Conservation (phyloP, 1,140 invertebrate species). For the Trichoplusia ni region DNA sequence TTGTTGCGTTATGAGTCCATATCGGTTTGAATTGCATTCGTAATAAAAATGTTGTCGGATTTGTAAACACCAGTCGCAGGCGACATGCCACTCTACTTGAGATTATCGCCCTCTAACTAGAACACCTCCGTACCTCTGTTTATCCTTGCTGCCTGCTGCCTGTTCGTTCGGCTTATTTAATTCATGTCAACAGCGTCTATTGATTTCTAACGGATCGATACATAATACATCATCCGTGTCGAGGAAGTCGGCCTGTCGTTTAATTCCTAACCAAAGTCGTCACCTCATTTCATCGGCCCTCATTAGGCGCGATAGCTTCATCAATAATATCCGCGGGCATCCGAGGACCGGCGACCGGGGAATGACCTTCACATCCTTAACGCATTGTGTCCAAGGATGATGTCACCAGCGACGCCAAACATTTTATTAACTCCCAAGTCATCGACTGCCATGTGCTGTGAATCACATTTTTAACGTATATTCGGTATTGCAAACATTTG, state of each 20-base stretch:
- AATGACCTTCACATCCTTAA: conserved; percentile 30
- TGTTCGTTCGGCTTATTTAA: conserved; percentile 5
- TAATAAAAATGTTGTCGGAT: conserved; percentile 14
- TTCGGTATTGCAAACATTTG: conserved; percentile 12
- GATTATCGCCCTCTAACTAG: conserved; percentile 57
- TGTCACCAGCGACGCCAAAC: conserved; percentile 15
- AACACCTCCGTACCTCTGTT: conserved; percentile 44
- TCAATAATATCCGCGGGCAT: conserved; percentile 2
- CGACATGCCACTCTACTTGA: background rate
- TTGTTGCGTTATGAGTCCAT: background rate
- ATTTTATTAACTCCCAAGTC: conserved; percentile 26
- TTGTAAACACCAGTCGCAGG: background rate
- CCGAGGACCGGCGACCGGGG: conserved; percentile 1
- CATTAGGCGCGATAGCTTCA: conserved; percentile 7
- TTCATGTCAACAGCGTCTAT: too few species aligned
- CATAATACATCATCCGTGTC: background rate
- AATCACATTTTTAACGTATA: conserved; percentile 29
- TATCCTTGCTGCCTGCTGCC: conserved; percentile 42
- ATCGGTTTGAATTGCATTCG: conserved; percentile 2
- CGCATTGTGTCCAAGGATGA: conserved; percentile 24
- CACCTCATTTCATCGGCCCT: background rate
- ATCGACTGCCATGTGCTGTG: conserved; percentile 19
- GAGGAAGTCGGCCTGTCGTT: background rate
- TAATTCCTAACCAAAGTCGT: background rate
- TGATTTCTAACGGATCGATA: background rate